These are phyloP conservation scores for Pagrus major DNA, from an alignment of 2,113 vertebrate genomes.

Conservation along the genomic window DNA sequence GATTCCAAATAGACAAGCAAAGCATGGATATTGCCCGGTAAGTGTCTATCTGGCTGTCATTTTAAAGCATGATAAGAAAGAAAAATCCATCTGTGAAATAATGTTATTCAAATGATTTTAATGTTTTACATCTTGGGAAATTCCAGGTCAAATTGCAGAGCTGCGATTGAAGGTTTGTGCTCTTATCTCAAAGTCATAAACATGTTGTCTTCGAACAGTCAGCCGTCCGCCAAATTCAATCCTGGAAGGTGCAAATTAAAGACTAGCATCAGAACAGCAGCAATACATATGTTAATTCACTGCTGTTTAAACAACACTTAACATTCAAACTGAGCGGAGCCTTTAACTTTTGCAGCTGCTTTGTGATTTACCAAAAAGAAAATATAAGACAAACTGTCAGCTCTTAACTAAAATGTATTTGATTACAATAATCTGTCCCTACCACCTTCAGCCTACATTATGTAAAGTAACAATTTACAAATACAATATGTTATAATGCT, in stretches of 20 bases:
- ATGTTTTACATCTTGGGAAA: conserved; percentile 63
- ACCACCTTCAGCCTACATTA: background rate
- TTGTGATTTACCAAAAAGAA: background rate
- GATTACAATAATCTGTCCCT: conserved; percentile 25
- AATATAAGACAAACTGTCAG: conserved; percentile 9
- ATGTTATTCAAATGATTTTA: conserved; percentile 79
- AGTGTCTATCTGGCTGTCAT: conserved; percentile 75
- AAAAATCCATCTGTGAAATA: conserved; percentile 53
- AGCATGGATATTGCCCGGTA: conserved; percentile 60
- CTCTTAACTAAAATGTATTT: conserved; percentile 6
- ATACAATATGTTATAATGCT: background rate
- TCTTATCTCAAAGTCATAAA: conserved; percentile 66
- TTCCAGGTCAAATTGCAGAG: conserved; percentile 74
- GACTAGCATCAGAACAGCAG: conserved; percentile 19
- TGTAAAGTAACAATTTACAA: conserved; percentile 10
- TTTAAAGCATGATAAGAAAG: conserved; percentile 48
- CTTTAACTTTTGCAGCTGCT: conserved; percentile 10
- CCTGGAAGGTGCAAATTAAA: conserved; percentile 56
- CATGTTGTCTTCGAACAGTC: conserved; percentile 60
- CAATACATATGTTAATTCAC: conserved; percentile 63
- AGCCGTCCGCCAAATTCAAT: conserved; percentile 41
- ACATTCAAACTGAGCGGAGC: conserved; percentile 18
- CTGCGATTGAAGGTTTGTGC: conserved; percentile 61
- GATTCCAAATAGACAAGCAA: conserved; percentile 73
- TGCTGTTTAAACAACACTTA: conserved; percentile 32